Evolutionary conservation across 2,888 invertebrate genomes (phyloP).

Genomic region (Colostygia pectinataria): DNA sequence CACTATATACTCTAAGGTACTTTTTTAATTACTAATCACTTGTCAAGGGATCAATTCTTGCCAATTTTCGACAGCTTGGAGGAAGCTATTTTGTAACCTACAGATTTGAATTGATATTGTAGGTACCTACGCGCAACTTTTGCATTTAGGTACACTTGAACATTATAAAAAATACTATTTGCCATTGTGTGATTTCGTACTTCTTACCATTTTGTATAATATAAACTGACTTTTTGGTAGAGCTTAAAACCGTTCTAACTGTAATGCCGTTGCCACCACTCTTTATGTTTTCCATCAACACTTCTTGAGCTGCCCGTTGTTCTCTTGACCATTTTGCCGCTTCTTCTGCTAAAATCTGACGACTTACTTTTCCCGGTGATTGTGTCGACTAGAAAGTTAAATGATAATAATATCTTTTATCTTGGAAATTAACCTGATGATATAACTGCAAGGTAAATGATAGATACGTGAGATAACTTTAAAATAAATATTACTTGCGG

Average conservation of each 20-base stretch:
- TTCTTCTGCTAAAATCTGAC: slow-evolving; percentile 74
- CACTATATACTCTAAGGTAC: too few relatives aligned
- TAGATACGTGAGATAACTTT: too few relatives aligned
- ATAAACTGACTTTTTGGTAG: slow-evolving; percentile 56
- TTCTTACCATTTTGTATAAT: slow-evolving; percentile 71
- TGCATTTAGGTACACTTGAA: too few relatives aligned
- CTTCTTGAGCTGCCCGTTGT: slow-evolving; percentile 73
- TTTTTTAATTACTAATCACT: too few relatives aligned
- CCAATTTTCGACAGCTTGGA: too few relatives aligned
- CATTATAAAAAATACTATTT: too few relatives aligned
- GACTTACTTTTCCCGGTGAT: slow-evolving; percentile 71
- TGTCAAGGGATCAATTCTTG: too few relatives aligned
- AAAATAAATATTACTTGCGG: slow-evolving; percentile 59
- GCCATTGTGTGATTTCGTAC: too few relatives aligned
- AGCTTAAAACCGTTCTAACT: slow-evolving; percentile 66
- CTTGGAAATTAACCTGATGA: too few relatives aligned
- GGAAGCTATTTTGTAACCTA: too few relatives aligned
- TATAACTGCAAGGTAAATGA: not conserved
- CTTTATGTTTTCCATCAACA: slow-evolving; percentile 76
- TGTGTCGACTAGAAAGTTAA: slow-evolving; percentile 67
- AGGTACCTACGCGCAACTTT: too few relatives aligned
- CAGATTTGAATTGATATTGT: too few relatives aligned
- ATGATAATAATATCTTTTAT: slow-evolving; percentile 1
- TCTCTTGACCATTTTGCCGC: slow-evolving; percentile 78
- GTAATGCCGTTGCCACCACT: slow-evolving; percentile 75